These are phyloP conservation scores for Acrocephalus kingi DNA, from an alignment of 2,113 vertebrate genomes.

Conservation along the genomic window DNA sequence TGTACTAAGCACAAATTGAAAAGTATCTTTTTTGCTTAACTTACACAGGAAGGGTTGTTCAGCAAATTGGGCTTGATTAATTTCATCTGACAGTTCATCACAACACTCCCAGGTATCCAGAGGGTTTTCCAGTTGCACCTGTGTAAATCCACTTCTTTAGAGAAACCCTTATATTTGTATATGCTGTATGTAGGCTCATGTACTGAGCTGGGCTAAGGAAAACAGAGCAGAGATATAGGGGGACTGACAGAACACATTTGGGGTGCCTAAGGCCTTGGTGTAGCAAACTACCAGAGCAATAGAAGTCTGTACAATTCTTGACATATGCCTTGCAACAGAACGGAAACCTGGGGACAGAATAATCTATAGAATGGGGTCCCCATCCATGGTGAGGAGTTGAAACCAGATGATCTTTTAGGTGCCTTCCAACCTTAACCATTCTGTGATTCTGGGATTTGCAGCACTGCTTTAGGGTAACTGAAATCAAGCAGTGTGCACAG, in stretches of 20 bases:
- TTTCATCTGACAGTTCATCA: background rate
- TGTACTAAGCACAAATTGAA: background rate
- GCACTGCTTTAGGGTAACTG: background rate
- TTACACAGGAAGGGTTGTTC: background rate
- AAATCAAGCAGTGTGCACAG: rapidly evolving
- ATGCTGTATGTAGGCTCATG: background rate
- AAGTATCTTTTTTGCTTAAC: background rate
- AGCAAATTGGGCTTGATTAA: background rate
- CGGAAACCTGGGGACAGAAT: background rate
- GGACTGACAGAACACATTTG: background rate
- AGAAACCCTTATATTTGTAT: background rate
- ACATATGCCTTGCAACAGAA: background rate
- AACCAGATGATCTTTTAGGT: background rate
- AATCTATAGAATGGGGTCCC: background rate
- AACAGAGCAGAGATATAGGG: background rate
- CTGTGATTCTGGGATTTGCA: background rate
- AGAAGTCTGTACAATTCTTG: background rate
- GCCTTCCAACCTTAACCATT: background rate
- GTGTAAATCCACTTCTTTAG: background rate
- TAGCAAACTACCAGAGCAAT: background rate
- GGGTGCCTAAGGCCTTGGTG: background rate
- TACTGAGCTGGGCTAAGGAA: background rate
- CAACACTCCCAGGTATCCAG: background rate
- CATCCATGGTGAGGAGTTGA: rapidly evolving
- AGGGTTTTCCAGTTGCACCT: background rate